Evolutionary conservation across 2,888 invertebrate genomes (phyloP).

Genomic region (Hyposoter dolosus): DNA sequence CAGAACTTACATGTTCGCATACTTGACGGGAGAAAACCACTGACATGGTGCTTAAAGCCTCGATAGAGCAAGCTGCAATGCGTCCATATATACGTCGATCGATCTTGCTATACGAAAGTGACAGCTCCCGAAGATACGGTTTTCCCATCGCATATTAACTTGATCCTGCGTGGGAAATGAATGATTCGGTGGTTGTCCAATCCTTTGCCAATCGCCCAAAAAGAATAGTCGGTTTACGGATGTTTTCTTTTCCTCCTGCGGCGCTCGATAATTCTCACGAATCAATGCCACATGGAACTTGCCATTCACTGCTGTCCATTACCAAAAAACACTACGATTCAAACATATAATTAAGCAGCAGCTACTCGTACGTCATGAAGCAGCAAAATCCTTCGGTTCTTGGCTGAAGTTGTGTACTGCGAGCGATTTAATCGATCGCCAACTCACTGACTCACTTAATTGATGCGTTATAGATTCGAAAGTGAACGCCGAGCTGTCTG

Average conservation of each 20-base stretch:
- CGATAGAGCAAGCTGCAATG: conserved; percentile 40
- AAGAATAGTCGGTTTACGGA: conserved; percentile 21
- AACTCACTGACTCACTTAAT: conserved; percentile 66
- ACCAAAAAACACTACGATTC: conserved; percentile 4
- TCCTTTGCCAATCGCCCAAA: conserved; percentile 4
- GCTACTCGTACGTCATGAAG: neutral
- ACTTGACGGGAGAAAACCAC: conserved; percentile 28
- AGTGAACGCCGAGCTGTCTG: conserved; percentile 57
- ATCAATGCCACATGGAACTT: neutral
- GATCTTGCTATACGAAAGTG: conserved; percentile 70
- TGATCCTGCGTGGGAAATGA: neutral
- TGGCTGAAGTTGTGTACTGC: conserved; percentile 29
- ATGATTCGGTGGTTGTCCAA: conserved; percentile 40
- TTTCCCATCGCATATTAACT: conserved; percentile 34
- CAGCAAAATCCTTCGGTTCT: conserved; percentile 21
- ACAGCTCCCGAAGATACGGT: conserved; percentile 68
- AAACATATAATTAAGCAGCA: conserved; percentile 14
- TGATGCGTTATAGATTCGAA: conserved; percentile 68
- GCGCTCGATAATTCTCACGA: neutral
- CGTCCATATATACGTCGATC: conserved; percentile 64
- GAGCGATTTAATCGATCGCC: conserved; percentile 60
- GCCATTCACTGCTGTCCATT: conserved; percentile 43
- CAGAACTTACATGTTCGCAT: neutral
- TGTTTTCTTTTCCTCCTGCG: neutral
- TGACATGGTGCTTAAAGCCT: conserved; percentile 11